Conservation (phyloP, 2,113 vertebrate species). For the Camelus bactrianus region DNA sequence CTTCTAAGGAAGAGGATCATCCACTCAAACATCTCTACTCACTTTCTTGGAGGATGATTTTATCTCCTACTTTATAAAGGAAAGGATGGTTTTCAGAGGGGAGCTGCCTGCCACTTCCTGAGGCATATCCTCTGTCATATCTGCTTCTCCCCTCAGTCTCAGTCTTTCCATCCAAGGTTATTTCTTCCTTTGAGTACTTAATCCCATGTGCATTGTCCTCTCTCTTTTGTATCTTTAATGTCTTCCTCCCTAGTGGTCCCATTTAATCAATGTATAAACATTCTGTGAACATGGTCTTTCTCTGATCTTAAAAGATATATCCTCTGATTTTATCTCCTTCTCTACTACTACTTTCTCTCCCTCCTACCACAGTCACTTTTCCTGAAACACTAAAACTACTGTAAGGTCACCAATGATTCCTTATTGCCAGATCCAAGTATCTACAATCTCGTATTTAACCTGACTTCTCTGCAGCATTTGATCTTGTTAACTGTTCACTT, state of each 20-base stretch:
- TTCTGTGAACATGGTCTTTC: not conserved
- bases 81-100: not conserved
- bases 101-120: not conserved
- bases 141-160: not conserved
- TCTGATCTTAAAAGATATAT: not conserved
- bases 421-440: not conserved
- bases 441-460: not conserved
- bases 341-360: not conserved
- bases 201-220: not conserved
- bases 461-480: not conserved
- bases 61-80: not conserved
- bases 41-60: not conserved
- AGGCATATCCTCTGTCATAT: not conserved
- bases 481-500: not conserved
- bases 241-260: not conserved
- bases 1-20: not conserved
- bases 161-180: not conserved
- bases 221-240: not conserved
- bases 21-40: not conserved
- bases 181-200: not conserved
- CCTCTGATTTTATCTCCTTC: not conserved
- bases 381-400: not conserved
- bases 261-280: not conserved
- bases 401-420: not conserved
- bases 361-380: not conserved